These are phyloP conservation scores for Cryptoprocta ferox DNA, from an alignment of 2,797 vertebrate genomes.

Conservation along the genomic window DNA sequence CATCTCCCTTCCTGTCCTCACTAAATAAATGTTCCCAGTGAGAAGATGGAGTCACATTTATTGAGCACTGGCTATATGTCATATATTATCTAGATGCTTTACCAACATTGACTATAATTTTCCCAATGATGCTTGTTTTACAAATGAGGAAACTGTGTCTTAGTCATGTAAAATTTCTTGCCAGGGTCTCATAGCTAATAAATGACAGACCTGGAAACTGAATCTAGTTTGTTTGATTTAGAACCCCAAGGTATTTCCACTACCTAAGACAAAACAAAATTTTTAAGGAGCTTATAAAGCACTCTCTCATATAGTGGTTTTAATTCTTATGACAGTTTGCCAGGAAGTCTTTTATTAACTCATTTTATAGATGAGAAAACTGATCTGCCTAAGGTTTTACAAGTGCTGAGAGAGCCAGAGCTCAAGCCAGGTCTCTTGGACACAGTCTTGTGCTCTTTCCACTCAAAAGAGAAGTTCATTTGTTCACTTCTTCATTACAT, in stretches of 20 bases:
- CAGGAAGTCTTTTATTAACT: conserved; percentile 26
- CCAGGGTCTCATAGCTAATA: conserved; percentile 17
- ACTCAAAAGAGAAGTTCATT: background rate
- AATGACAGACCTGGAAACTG: conserved; percentile 23
- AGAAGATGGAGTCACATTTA: background rate
- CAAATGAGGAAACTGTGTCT: conserved; percentile 40
- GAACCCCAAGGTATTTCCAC: background rate
- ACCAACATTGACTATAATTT: background rate
- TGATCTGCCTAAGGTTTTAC: background rate
- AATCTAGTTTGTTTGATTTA: conserved; percentile 46
- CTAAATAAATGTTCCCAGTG: background rate
- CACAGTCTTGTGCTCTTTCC: background rate
- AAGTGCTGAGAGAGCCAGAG: background rate
- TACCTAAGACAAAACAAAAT: background rate
- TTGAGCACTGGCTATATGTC: background rate
- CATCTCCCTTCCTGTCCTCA: background rate
- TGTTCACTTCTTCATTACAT: background rate
- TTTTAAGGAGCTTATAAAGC: background rate
- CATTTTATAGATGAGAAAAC: conserved; percentile 30
- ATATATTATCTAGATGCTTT: background rate
- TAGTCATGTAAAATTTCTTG: background rate
- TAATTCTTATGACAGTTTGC: conserved; percentile 23
- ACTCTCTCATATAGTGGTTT: background rate
- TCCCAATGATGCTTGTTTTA: conserved; percentile 25
- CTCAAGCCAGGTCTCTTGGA: background rate